phyloP scores from a whole-genome alignment of 2,888 invertebrate species.

The Drosophila cognata region DNA sequence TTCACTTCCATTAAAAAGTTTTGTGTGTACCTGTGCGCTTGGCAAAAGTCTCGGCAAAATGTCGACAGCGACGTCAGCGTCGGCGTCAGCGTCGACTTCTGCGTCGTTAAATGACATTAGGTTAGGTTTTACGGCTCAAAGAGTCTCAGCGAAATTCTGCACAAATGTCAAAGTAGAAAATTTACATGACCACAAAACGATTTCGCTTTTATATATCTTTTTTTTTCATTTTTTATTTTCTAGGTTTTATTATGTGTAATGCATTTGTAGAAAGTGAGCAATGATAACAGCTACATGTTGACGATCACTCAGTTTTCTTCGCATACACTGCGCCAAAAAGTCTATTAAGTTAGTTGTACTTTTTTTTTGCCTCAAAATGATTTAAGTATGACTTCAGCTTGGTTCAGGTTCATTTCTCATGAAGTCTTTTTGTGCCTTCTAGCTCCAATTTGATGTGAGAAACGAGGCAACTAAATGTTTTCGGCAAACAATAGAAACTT shows the following conservation, averaged over 20 bases:
- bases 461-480: background rate
- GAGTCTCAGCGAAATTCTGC: conserved; percentile 70
- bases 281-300: conserved; percentile 1
- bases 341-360: background rate
- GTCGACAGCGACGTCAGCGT: conserved; percentile 36
- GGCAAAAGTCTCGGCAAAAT: conserved; percentile 56
- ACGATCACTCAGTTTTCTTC: background rate
- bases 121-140: conserved; percentile 70
- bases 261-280: conserved; percentile 40
- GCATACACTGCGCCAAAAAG: background rate
- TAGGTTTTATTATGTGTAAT: conserved; percentile 7
- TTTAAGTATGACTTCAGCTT: background rate
- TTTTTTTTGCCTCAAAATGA: background rate
- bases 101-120: conserved; percentile 76
- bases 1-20: conserved; percentile 79
- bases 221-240: conserved; percentile 13
- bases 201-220: conserved; percentile 67
- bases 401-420: background rate
- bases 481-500: background rate
- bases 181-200: conserved; percentile 58
- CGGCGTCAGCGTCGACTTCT: conserved; percentile 27
- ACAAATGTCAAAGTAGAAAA: conserved; percentile 73
- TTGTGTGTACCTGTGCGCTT: conserved; percentile 70
- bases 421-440: background rate
- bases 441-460: background rate